Evolutionary conservation across 1,140 invertebrate genomes (phyloP), one percentile per base, ranked within the genome.

Genomic region (Diabrotica undecimpunctata): DNA sequence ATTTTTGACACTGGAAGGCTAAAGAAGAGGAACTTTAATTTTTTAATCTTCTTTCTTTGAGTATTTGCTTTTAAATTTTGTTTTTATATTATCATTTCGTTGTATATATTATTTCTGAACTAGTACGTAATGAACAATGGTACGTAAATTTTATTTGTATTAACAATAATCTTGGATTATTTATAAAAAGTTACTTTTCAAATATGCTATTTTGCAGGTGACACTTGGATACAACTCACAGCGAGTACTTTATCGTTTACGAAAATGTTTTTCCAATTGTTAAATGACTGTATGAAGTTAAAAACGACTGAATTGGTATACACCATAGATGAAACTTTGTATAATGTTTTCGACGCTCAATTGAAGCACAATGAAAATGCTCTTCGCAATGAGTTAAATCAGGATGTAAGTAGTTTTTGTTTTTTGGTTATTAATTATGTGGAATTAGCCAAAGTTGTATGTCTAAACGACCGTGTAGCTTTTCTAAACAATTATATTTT

Each of bases 171-270:
- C 25, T 25, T 25, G 25, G 1, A 25, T n/a, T 46, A n/a, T 46
- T 46, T 46, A 8, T 46, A 5, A 6, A 46, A 4, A 8, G n/a
- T 10, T 10, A 46, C 5, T 46, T 46, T 46, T 46, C 41, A 46
- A 10, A 46, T 46, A 8, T 46, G 8, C 6, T 46, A 46, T 46
- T 65, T 66, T 66, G 9, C 75, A 81, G 88, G 87, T 68, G 85
- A 88, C 65, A 85, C 81, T 70, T 88, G 86, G 82, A 79, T 91
- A n/a, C 80, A 83, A 12, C 76, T 93, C 61, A 91, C 90, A 0
- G 80, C 80, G 67, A 92, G 89, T 72, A 90, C 86, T 9, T 74
- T 90, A 11, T 81, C 87, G 50, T 93, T 93, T 76, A 83, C 85
- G 10, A 90, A 87, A 76, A 77, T 87, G 11, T 90, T 85, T 70